Conservation (phyloP, 2,797 vertebrate genomes). For the Potorous gilbertii region DNA sequence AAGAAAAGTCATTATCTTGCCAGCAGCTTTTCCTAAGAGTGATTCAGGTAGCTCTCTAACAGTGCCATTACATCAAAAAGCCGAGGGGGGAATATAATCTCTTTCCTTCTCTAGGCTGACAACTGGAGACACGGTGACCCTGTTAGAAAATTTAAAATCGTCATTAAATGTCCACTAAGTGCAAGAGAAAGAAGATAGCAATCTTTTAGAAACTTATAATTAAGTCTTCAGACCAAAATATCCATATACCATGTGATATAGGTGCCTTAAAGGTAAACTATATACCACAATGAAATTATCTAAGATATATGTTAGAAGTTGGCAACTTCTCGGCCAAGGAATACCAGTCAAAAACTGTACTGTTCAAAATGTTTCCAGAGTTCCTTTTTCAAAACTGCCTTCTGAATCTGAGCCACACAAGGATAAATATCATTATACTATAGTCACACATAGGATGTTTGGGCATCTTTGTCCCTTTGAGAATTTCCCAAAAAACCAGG, state of each 20-base stretch:
- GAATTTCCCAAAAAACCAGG: neutral
- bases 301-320: neutral
- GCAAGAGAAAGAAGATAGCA: neutral
- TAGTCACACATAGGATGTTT: neutral
- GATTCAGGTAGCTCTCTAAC: neutral
- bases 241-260: neutral
- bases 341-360: neutral
- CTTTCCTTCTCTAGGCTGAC: neutral
- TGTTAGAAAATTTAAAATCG: neutral
- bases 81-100: neutral
- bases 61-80: neutral
- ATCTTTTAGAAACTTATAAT: neutral
- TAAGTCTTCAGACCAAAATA: neutral
- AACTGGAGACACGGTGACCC: neutral
- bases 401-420: neutral
- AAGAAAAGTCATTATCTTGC: neutral
- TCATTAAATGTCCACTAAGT: neutral
- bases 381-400: neutral
- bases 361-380: neutral
- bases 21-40: neutral
- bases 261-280: neutral
- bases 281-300: neutral
- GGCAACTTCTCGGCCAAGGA: neutral
- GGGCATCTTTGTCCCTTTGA: neutral
- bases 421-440: neutral